Percentiles rank a stretch among this genome's conserved stretches.
These are phyloP conservation scores for Fukomys damarensis DNA, from an alignment of 2,113 vertebrate species.

Conservation along the genomic window DNA sequence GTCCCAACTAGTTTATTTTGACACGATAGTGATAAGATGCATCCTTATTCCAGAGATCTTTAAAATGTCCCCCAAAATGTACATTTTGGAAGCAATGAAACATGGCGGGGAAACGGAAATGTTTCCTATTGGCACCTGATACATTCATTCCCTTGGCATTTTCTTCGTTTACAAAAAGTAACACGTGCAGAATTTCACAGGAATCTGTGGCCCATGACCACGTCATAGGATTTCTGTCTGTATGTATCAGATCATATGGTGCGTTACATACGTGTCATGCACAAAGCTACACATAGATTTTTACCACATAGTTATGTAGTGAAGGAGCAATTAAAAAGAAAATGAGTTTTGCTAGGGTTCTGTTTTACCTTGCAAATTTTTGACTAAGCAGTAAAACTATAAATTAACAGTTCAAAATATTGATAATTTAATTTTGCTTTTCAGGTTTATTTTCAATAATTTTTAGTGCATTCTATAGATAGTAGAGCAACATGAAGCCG, in stretches of 20 bases:
- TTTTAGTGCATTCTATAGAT: not conserved
- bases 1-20: not conserved
- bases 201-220: not conserved
- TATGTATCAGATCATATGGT: not conserved
- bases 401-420: slow-evolving; percentile 35
- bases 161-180: not conserved
- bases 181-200: not conserved
- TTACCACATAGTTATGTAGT: not conserved
- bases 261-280: not conserved
- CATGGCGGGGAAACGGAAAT: not conserved
- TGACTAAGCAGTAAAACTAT: slow-evolving; percentile 26
- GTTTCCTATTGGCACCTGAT: not conserved
- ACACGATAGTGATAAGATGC: not conserved
- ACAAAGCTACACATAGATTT: not conserved
- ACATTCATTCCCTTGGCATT: not conserved
- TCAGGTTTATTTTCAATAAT: slow-evolving; percentile 22
- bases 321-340: not conserved
- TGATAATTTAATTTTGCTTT: slow-evolving; percentile 41
- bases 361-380: slow-evolving; percentile 27
- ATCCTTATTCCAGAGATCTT: slow-evolving; percentile 27
- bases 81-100: slow-evolving; percentile 27
- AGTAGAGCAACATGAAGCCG: not conserved
- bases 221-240: slow-evolving; percentile 1
- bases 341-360: not conserved
- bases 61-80: not conserved